Evolutionary conservation across 1,140 invertebrate species (phyloP).

Genomic region (Pentalonia nigronervosa): DNA sequence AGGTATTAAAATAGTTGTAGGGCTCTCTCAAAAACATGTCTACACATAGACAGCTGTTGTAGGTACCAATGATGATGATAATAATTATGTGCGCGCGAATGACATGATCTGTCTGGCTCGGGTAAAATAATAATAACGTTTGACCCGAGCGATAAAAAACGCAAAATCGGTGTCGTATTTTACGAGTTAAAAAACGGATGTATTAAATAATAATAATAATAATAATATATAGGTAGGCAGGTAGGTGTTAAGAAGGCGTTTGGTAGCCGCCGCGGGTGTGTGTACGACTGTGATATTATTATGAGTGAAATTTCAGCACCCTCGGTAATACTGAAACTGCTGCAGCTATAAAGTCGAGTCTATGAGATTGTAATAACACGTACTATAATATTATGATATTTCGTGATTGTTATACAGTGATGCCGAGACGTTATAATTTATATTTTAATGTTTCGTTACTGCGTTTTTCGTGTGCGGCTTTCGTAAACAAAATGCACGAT

Average conservation of each 20-base stretch:
- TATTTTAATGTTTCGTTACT: not conserved
- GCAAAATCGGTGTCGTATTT: not conserved
- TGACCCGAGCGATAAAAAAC: not conserved
- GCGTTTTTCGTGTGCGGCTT: not conserved
- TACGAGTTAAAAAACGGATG: not conserved
- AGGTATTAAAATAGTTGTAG: not conserved
- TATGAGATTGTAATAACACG: not conserved
- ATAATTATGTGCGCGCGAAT: not conserved
- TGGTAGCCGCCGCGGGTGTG: not conserved
- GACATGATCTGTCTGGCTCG: not conserved
- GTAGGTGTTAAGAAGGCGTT: constrained; percentile 12
- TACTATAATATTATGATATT: not conserved
- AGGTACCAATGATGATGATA: not conserved
- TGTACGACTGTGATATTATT: not conserved
- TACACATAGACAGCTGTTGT: not conserved
- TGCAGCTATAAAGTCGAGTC: too few species aligned
- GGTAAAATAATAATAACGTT: not conserved
- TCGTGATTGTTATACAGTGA: not conserved
- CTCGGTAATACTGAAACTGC: not conserved
- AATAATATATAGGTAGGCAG: not conserved
- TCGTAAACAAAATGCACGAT: not conserved
- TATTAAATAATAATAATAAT: not conserved
- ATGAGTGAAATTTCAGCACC: not conserved
- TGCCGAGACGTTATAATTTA: not conserved
- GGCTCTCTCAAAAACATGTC: not conserved